Evolutionary conservation across 2,888 invertebrate species (phyloP).

Genomic region (Epinotia nisella): DNA sequence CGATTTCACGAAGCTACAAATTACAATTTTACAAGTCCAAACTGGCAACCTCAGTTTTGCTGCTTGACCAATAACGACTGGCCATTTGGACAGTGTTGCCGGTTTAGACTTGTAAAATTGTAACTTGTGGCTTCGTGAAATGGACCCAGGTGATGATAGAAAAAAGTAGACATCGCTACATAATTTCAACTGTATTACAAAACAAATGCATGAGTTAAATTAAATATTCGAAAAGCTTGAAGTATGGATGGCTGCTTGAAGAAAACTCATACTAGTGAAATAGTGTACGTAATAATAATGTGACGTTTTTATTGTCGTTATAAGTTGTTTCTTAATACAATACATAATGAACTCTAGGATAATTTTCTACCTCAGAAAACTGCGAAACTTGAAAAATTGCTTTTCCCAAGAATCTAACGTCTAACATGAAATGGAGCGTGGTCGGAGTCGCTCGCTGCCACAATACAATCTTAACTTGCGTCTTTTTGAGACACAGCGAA

Average conservation of each 20-base stretch:
- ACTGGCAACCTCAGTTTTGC: too few relatives aligned
- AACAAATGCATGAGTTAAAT: too few relatives aligned
- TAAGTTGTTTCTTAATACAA: slow-evolving; percentile 14
- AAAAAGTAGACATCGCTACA: neutral
- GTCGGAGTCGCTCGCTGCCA: slow-evolving; percentile 20
- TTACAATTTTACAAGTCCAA: too few relatives aligned
- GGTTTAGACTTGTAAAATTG: too few relatives aligned
- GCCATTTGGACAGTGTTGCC: too few relatives aligned
- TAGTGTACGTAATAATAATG: neutral
- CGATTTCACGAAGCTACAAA: too few relatives aligned
- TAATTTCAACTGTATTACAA: neutral
- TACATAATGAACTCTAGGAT: slow-evolving; percentile 12
- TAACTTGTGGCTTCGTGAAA: too few relatives aligned
- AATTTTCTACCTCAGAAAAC: slow-evolving; percentile 16
- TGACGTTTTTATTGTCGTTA: neutral
- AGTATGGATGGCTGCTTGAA: neutral
- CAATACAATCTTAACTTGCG: slow-evolving; percentile 38
- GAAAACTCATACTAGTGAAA: neutral
- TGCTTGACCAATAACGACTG: too few relatives aligned
- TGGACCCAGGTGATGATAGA: neutral
- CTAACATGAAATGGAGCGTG: slow-evolving; percentile 32
- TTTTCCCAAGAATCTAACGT: slow-evolving; percentile 31
- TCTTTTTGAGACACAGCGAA: slow-evolving; percentile 30
- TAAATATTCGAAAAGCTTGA: neutral
- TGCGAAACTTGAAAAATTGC: slow-evolving; percentile 25